Evolutionary conservation across 2,888 invertebrate species (phyloP).

Genomic region (Ctena decussata): DNA sequence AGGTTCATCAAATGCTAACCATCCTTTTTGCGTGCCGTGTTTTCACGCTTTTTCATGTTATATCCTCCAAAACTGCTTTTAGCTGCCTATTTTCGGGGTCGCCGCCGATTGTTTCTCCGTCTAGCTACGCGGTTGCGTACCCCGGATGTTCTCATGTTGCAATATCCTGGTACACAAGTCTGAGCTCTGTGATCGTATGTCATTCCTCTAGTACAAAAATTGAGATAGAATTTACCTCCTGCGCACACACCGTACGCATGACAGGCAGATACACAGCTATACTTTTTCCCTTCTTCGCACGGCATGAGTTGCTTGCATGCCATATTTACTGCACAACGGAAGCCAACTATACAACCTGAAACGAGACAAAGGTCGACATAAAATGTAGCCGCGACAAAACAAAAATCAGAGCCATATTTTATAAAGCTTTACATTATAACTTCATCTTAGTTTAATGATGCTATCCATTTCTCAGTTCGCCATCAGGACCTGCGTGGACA

Average conservation of each 20-base stretch:
- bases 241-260: neutral
- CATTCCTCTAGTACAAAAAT: neutral
- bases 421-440: too few species aligned
- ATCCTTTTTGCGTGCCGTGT: too few species aligned
- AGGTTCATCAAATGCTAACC: too few species aligned
- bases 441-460: too few species aligned
- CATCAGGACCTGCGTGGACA: too few species aligned
- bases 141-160: neutral
- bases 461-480: too few species aligned
- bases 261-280: neutral
- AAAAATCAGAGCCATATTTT: too few species aligned
- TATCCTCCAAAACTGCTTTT: too few species aligned
- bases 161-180: neutral
- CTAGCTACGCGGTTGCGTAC: neutral
- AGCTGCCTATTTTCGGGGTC: too few species aligned
- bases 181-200: neutral
- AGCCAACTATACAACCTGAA: conserved; percentile 1
- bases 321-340: neutral
- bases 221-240: neutral
- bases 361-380: too few species aligned
- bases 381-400: too few species aligned
- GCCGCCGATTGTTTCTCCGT: neutral
- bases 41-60: too few species aligned
- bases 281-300: neutral
- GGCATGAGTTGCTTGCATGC: neutral